Evolutionary conservation across 2,797 vertebrate genomes (phyloP).

Genomic region (Hemitrygon akajei): DNA sequence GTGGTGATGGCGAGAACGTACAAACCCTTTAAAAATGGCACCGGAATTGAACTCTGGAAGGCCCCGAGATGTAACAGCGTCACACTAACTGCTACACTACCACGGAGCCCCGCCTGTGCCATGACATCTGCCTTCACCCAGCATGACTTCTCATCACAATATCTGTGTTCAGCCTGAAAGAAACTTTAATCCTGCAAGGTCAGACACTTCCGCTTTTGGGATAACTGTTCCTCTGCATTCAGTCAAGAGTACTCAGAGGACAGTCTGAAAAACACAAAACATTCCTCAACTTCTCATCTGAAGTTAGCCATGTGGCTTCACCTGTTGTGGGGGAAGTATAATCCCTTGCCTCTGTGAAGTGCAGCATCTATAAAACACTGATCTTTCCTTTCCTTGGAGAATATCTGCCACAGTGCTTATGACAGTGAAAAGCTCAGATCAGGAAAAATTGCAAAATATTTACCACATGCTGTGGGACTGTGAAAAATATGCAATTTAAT

Average conservation of each 20-base stretch:
- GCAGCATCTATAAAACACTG: background rate
- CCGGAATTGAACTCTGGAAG: no score
- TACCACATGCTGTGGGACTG: background rate
- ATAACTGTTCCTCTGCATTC: background rate
- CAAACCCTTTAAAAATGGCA: no score
- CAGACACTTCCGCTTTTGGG: background rate
- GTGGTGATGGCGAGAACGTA: no score
- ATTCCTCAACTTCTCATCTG: background rate
- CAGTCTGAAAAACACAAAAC: background rate
- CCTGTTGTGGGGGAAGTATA: background rate
- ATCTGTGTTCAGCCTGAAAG: background rate
- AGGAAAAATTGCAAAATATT: background rate
- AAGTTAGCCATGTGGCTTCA: background rate
- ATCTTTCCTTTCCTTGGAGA: background rate
- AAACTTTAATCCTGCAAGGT: background rate
- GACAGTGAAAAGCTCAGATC: background rate
- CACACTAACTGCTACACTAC: no score
- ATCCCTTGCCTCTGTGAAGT: background rate
- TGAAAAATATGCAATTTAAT: background rate
- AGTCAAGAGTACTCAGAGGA: background rate
- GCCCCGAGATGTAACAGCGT: no score
- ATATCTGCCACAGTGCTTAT: background rate
- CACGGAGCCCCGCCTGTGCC: no score
- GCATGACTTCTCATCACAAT: background rate
- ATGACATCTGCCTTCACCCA: background rate